Percentiles rank a stretch among this genome's conserved stretches.
Evolutionary conservation across 2,888 invertebrate species (phyloP).

Genomic region (Nycteola revayana): DNA sequence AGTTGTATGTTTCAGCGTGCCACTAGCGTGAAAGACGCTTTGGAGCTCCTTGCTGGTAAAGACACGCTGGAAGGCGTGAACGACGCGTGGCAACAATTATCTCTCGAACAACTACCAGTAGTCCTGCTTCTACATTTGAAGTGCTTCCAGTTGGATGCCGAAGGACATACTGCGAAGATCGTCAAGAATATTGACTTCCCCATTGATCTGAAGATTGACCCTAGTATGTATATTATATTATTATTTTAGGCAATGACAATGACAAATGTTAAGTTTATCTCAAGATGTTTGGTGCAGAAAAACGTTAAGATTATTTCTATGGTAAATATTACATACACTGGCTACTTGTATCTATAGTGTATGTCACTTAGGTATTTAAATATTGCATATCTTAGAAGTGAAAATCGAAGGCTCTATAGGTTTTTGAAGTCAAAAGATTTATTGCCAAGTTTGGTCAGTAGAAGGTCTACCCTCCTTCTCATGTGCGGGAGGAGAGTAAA

Average conservation of each 20-base stretch:
- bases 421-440: too few species aligned
- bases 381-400: too few species aligned
- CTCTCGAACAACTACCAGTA: constrained; percentile 93
- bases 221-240: constrained; percentile 78
- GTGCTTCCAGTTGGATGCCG: constrained; percentile 94
- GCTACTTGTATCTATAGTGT: too few species aligned
- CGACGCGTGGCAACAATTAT: constrained; percentile 94
- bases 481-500: too few species aligned
- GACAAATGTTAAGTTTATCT: not conserved
- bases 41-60: constrained; percentile 92
- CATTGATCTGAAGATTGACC: constrained; percentile 94
- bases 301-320: too few species aligned
- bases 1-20: constrained; percentile 83
- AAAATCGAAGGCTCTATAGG: too few species aligned
- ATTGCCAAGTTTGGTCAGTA: too few species aligned
- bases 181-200: constrained; percentile 95
- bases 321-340: too few species aligned
- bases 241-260: not conserved
- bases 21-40: constrained; percentile 91
- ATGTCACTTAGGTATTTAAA: too few species aligned
- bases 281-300: too few species aligned
- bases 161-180: constrained; percentile 95
- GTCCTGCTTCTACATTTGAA: constrained; percentile 96
- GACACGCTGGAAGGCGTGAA: constrained; percentile 94
- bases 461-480: too few species aligned